phyloP scores from a whole-genome alignment of 2,888 invertebrate species.

The Ennomos erosarius region DNA sequence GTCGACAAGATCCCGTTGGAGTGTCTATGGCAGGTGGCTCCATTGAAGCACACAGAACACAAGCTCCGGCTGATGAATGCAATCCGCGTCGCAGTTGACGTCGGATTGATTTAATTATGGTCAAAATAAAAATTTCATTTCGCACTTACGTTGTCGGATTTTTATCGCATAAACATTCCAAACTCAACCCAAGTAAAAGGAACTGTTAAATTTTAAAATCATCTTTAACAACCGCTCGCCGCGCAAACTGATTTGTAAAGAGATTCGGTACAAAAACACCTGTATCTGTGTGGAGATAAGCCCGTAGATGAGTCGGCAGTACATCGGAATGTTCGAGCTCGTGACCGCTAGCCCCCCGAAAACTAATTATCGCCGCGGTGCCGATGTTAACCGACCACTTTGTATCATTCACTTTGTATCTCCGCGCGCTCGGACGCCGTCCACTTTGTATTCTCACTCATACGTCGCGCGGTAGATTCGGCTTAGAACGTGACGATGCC shows the following conservation, averaged over 20 bases:
- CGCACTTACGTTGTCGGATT: neutral
- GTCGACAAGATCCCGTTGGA: conserved; percentile 56
- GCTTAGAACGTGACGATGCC: conserved; percentile 34
- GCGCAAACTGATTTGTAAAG: conserved; percentile 62
- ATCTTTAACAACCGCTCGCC: conserved; percentile 31
- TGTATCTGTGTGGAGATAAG: conserved; percentile 63
- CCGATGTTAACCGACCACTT: conserved; percentile 50
- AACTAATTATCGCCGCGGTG: conserved; percentile 70
- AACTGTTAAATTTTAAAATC: conserved; percentile 34
- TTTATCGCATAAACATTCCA: too few relatives aligned
- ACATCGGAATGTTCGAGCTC: conserved; percentile 68
- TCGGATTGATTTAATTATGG: conserved; percentile 52
- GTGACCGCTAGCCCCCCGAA: conserved; percentile 69
- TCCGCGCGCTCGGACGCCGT: conserved; percentile 18
- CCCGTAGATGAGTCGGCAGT: conserved; percentile 69
- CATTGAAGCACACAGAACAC: conserved; percentile 48
- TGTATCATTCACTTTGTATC: conserved; percentile 28
- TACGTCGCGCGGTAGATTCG: conserved; percentile 27
- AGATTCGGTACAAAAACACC: conserved; percentile 66
- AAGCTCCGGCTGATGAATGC: conserved; percentile 56
- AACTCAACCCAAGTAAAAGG: conserved; percentile 7
- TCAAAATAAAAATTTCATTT: conserved; percentile 13
- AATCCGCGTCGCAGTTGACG: conserved; percentile 56
- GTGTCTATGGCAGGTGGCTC: conserved; percentile 56
- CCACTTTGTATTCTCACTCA: conserved; percentile 28